Percentiles rank a stretch among this genome's conserved stretches.
Evolutionary conservation across 2,888 invertebrate genomes (phyloP).

Genomic region (Cerastis rubricosa): DNA sequence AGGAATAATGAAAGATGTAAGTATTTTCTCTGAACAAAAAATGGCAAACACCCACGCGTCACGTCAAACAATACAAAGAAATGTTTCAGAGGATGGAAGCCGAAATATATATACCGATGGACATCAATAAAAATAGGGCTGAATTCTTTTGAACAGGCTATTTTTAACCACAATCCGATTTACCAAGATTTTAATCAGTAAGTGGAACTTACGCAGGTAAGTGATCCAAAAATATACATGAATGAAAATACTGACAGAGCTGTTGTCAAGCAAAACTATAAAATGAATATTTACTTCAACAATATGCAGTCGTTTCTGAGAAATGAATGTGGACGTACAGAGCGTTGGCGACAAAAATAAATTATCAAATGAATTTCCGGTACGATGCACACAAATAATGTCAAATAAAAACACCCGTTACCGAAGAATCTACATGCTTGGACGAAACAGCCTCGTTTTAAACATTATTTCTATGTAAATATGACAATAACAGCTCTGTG

Average conservation of each 20-base stretch:
- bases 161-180: not conserved
- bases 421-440: constrained; percentile 18
- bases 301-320: not conserved
- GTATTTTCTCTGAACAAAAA: not conserved
- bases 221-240: not conserved
- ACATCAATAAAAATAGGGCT: not conserved
- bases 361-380: not conserved
- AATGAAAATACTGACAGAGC: not conserved
- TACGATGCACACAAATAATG: constrained; percentile 6
- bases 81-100: constrained; percentile 5
- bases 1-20: constrained; percentile 10
- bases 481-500: constrained; percentile 28
- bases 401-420: constrained; percentile 11
- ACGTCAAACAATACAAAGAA: constrained; percentile 2
- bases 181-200: not conserved
- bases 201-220: not conserved
- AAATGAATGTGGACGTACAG: not conserved
- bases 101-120: constrained; percentile 1
- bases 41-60: not conserved
- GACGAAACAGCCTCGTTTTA: constrained; percentile 16
- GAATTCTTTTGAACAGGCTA: not conserved
- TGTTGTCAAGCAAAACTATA: not conserved
- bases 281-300: not conserved
- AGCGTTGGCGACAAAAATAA: not conserved
- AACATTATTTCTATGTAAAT: constrained; percentile 51